A percentile compares a stretch with the other conserved stretches of the same genome.
phyloP scores from a whole-genome alignment of 2,797 vertebrate species.

The Cyclura pinguis region DNA sequence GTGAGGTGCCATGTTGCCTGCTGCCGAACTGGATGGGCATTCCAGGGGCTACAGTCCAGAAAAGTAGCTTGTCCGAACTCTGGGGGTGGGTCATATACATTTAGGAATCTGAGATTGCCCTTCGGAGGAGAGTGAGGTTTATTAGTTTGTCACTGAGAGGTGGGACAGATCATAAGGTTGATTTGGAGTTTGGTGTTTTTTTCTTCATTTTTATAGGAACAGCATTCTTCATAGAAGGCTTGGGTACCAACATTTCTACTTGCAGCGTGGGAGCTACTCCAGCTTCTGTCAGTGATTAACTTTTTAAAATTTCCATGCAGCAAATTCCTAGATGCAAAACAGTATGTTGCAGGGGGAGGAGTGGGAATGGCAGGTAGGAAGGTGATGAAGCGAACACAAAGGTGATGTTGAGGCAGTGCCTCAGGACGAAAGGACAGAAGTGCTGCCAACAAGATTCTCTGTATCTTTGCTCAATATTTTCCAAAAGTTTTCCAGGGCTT shows the following conservation, averaged over 20 bases:
- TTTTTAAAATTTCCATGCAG: neutral
- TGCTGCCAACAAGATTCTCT: neutral
- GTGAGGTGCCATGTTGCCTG: no score
- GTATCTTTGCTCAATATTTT: neutral
- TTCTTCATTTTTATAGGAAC: neutral
- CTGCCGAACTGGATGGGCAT: neutral
- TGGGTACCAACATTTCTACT: neutral
- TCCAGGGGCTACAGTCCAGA: neutral
- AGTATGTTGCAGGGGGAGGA: neutral
- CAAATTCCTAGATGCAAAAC: neutral
- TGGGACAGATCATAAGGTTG: neutral
- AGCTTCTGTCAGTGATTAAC: constrained; percentile 36
- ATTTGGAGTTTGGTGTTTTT: neutral
- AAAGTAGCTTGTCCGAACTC: neutral
- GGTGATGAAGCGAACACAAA: neutral
- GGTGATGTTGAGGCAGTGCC: neutral
- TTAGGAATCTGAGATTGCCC: neutral
- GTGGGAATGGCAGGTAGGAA: neutral
- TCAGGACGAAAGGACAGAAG: neutral
- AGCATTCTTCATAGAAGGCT: neutral
- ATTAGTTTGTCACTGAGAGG: neutral
- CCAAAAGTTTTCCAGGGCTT: neutral
- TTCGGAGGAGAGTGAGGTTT: neutral
- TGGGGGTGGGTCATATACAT: no score
- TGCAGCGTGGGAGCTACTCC: neutral